Conservation (phyloP, 2,113 vertebrate genomes). For the Thunnus thynnus region DNA sequence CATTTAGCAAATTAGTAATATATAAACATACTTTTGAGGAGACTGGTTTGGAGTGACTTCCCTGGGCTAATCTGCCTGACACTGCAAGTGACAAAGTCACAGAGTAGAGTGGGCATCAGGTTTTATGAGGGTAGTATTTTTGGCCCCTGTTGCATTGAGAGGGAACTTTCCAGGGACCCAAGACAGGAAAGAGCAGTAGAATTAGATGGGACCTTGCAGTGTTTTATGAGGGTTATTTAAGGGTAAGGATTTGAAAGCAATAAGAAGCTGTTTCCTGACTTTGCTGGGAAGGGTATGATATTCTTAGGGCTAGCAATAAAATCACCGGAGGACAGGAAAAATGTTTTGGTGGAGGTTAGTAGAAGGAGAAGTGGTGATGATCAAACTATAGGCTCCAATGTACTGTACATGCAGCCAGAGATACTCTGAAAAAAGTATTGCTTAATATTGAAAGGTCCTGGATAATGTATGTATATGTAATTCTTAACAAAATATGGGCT, state of each 20-base stretch:
- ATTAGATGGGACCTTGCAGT: conserved; percentile 47
- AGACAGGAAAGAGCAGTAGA: conserved; percentile 16
- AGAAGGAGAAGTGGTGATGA: not conserved
- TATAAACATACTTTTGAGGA: not conserved
- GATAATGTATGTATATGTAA: not conserved
- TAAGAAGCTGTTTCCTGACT: conserved; percentile 34
- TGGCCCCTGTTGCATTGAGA: conserved; percentile 2
- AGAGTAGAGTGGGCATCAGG: not conserved
- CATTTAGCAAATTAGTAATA: not conserved
- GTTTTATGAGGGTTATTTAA: conserved; percentile 46
- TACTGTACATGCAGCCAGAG: not conserved
- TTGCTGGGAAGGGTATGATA: conserved; percentile 30
- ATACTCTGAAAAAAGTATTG: not conserved
- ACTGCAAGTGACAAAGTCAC: conserved; percentile 22
- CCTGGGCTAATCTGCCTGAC: conserved; percentile 14
- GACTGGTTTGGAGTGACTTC: not conserved
- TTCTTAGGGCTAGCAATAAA: conserved; percentile 25
- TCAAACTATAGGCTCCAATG: not conserved
- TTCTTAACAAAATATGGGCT: not conserved
- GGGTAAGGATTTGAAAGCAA: conserved; percentile 38
- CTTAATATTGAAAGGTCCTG: not conserved
- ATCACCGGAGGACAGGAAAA: conserved; percentile 14
- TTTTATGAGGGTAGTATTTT: conserved; percentile 55
- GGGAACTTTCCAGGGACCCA: conserved; percentile 39
- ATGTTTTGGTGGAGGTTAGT: not conserved